Evolutionary conservation across 2,888 invertebrate genomes (phyloP).

Genomic region (Pristionchus arcanus): DNA sequence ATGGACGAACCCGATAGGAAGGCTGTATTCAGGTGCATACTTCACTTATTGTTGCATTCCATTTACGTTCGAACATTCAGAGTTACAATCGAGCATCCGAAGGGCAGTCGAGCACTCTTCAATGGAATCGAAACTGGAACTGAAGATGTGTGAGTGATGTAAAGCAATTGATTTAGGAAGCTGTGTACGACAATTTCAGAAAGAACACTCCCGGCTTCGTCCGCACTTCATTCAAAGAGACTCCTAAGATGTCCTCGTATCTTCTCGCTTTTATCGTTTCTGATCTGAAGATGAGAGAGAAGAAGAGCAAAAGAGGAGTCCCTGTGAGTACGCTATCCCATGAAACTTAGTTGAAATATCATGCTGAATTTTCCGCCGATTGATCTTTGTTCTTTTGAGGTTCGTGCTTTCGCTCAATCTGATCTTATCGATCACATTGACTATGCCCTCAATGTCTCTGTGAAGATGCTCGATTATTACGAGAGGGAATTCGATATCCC

Average conservation of each 20-base stretch:
- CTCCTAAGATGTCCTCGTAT: constrained; percentile 88
- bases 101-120: constrained; percentile 57
- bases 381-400: constrained; percentile 67
- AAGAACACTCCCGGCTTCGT: not conserved
- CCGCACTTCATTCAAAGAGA: constrained; percentile 82
- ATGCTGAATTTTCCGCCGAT: not conserved
- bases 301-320: constrained; percentile 84
- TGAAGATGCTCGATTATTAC: constrained; percentile 81
- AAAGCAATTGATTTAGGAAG: not conserved
- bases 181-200: not conserved
- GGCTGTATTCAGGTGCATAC: constrained; percentile 20
- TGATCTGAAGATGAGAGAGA: constrained; percentile 85
- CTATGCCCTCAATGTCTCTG: constrained; percentile 83
- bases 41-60: not conserved
- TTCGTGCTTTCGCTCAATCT: constrained; percentile 81
- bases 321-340: constrained; percentile 83
- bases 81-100: constrained; percentile 59
- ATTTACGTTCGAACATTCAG: not conserved
- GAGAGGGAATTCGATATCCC: constrained; percentile 89
- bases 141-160: constrained; percentile 50
- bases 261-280: constrained; percentile 91
- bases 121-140: constrained; percentile 59
- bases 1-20: constrained; percentile 62
- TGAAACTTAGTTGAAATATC: no score
- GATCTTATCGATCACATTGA: constrained; percentile 86